Conservation (phyloP, 2,797 vertebrate species). For the Hippocampus kuda region DNA sequence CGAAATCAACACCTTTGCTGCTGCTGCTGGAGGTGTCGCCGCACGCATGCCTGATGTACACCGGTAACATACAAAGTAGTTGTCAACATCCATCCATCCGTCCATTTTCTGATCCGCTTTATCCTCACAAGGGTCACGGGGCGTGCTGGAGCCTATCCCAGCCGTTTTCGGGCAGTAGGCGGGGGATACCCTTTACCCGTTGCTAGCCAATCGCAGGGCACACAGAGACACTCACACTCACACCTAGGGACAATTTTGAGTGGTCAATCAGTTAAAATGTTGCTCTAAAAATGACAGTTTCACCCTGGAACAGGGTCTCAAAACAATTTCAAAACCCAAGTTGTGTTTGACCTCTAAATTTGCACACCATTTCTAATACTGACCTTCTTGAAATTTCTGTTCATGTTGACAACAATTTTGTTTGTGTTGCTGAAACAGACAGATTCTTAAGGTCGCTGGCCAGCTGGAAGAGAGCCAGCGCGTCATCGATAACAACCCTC, state of each 20-base stretch:
- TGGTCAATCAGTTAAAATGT: background rate
- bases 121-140: no score
- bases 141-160: no score
- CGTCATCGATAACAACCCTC: conserved; percentile 79
- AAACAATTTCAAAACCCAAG: background rate
- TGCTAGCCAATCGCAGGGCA: no score
- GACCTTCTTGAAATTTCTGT: no score
- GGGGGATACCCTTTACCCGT: no score
- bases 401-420: background rate
- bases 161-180: no score
- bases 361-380: background rate
- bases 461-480: conserved; percentile 67
- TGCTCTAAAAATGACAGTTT: background rate
- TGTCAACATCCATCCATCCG: background rate
- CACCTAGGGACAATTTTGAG: no score
- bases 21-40: conserved; percentile 84
- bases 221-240: no score
- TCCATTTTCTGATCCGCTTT: no score
- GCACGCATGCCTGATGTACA: conserved; percentile 74
- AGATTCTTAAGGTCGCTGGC: conserved; percentile 73
- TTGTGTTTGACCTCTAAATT: background rate
- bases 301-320: background rate
- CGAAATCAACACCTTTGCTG: conserved; percentile 95
- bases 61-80: conserved; percentile 57
- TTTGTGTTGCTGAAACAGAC: conserved; percentile 52